phyloP scores from a whole-genome alignment of 2,113 vertebrate species.

The Todiramphus saurophagus region DNA sequence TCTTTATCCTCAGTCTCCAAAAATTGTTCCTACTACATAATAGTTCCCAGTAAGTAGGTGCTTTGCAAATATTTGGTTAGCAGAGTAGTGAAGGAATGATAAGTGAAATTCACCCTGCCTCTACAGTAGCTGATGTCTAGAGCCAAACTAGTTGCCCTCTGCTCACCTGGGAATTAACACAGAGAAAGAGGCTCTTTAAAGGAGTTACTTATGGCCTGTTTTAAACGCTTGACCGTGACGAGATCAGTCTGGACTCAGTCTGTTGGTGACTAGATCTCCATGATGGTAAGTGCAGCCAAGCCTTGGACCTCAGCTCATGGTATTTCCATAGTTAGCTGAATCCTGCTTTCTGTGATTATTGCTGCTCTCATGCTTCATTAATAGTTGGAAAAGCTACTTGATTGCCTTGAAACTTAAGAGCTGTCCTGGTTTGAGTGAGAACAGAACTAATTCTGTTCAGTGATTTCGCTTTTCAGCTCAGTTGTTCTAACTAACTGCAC shows the following conservation, averaged over 20 bases:
- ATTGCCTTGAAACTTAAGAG: background rate
- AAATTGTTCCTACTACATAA: background rate
- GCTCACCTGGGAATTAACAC: background rate
- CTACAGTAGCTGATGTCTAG: background rate
- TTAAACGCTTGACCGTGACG: background rate
- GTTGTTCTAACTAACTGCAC: too few relatives aligned
- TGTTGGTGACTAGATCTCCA: background rate
- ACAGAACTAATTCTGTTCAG: too few relatives aligned
- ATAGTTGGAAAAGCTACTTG: background rate
- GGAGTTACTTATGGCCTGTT: background rate
- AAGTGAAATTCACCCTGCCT: background rate
- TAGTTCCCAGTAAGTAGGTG: background rate
- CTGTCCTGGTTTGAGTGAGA: too few relatives aligned
- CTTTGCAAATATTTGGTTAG: constrained; percentile 21
- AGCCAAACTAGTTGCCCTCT: background rate
- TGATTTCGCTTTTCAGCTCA: too few relatives aligned
- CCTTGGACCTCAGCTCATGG: background rate
- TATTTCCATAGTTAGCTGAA: background rate
- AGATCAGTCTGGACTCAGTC: background rate
- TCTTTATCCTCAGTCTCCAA: background rate
- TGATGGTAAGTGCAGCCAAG: background rate
- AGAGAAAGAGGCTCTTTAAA: background rate
- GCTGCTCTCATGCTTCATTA: background rate
- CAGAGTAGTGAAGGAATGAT: background rate
- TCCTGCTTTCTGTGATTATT: background rate